Conservation (phyloP, 2,113 vertebrate species). For the Gnathonemus longibarbis region DNA sequence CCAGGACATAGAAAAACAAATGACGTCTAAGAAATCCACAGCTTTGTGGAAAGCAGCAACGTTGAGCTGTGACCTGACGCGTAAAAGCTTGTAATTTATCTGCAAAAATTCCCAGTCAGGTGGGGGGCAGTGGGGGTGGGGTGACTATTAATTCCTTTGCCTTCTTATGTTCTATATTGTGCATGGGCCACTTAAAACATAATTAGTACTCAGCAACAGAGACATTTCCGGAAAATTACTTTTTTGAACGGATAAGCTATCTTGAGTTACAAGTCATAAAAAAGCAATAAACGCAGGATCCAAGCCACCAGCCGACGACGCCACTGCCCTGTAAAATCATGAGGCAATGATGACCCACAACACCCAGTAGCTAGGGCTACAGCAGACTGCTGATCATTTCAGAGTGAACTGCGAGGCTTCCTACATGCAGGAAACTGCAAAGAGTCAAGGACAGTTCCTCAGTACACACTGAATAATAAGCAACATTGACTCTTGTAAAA, state of each 20-base stretch:
- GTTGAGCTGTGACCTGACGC: not conserved
- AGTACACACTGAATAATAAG: not conserved
- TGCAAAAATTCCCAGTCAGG: not conserved
- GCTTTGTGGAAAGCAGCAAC: not conserved
- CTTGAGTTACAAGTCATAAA: not conserved
- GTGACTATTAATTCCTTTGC: not conserved
- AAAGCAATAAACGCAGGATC: not conserved
- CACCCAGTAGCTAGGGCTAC: not conserved
- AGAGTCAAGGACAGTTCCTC: not conserved
- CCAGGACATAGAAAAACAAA: not conserved
- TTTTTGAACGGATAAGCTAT: not conserved
- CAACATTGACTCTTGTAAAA: not conserved
- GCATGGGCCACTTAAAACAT: not conserved
- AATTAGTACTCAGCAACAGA: not conserved
- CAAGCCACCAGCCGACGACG: not conserved
- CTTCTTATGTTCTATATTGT: not conserved
- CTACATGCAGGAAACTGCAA: not conserved
- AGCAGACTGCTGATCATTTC: not conserved
- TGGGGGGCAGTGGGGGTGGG: not conserved
- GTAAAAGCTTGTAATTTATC: not conserved
- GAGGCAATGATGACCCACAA: not conserved
- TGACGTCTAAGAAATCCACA: not conserved
- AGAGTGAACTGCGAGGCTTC: not conserved
- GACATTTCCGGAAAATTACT: not conserved
- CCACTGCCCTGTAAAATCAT: not conserved